Percentiles rank a stretch among this genome's conserved stretches.
These are phyloP conservation scores for Tipula vernalis DNA, from an alignment of 2,888 invertebrate species.

Conservation along the genomic window DNA sequence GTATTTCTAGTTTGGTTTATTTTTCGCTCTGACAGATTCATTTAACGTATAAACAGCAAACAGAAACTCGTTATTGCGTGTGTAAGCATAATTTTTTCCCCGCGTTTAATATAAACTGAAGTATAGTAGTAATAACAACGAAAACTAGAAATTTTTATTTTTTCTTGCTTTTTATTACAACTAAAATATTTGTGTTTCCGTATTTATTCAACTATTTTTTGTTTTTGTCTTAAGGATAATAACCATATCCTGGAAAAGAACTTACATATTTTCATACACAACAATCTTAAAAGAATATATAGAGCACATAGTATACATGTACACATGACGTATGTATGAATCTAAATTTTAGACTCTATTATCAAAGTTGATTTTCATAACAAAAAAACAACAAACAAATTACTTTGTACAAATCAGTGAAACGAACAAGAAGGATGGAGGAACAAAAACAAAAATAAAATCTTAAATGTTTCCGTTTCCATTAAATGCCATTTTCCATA, in stretches of 20 bases:
- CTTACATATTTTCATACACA: background rate
- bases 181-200: background rate
- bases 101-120: background rate
- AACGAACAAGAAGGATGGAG: background rate
- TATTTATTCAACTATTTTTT: background rate
- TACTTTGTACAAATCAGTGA: background rate
- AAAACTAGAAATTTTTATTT: background rate
- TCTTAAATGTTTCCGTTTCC: background rate
- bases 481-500: background rate
- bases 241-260: background rate
- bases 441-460: background rate
- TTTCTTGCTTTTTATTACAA: background rate
- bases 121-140: background rate
- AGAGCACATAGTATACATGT: background rate
- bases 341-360: background rate
- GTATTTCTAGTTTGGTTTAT: background rate
- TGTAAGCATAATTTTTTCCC: background rate
- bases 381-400: background rate
- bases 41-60: background rate
- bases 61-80: background rate
- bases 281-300: background rate
- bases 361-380: background rate
- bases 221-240: background rate
- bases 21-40: background rate
- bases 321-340: background rate